These are phyloP conservation scores for Itoplectis maculator DNA, from an alignment of 2,888 invertebrate species.

Conservation along the genomic window DNA sequence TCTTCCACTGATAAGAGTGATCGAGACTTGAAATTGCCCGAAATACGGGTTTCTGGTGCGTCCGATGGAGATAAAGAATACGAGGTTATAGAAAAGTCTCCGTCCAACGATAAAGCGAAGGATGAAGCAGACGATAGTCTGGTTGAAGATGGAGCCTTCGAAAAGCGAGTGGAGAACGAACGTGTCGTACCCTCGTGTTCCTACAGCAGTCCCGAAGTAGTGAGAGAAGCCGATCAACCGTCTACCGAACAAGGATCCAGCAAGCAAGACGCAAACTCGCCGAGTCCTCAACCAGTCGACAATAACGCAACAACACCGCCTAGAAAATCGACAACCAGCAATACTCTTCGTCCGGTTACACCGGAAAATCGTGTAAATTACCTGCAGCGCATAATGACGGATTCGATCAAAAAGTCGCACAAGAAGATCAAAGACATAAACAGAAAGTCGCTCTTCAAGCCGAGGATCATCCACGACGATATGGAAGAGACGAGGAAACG, in stretches of 20 bases:
- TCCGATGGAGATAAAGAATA: conserved; percentile 47
- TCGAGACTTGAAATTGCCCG: conserved; percentile 36
- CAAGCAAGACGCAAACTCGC: not conserved
- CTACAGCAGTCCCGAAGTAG: not conserved
- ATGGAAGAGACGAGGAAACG: conserved; percentile 30
- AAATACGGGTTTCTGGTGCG: conserved; percentile 15
- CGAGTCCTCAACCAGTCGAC: not conserved
- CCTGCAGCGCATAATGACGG: conserved; percentile 73
- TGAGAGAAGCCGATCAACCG: not conserved
- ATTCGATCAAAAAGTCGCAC: conserved; percentile 81
- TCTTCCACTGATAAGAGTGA: conserved; percentile 23
- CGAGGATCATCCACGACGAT: conserved; percentile 56
- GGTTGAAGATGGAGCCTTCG: conserved; percentile 1
- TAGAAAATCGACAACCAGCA: conserved; percentile 14
- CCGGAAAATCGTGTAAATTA: conserved; percentile 78
- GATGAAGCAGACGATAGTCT: not conserved
- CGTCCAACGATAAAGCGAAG: not conserved
- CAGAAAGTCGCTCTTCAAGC: conserved; percentile 73
- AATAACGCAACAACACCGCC: not conserved
- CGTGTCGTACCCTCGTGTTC: not conserved
- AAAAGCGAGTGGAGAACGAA: not conserved
- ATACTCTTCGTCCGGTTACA: conserved; percentile 67
- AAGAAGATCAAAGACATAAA: conserved; percentile 78
- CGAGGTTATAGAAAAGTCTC: conserved; percentile 28
- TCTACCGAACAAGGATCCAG: not conserved